These are phyloP conservation scores for Prinia subflava DNA, from an alignment of 2,113 vertebrate species.

Conservation along the genomic window DNA sequence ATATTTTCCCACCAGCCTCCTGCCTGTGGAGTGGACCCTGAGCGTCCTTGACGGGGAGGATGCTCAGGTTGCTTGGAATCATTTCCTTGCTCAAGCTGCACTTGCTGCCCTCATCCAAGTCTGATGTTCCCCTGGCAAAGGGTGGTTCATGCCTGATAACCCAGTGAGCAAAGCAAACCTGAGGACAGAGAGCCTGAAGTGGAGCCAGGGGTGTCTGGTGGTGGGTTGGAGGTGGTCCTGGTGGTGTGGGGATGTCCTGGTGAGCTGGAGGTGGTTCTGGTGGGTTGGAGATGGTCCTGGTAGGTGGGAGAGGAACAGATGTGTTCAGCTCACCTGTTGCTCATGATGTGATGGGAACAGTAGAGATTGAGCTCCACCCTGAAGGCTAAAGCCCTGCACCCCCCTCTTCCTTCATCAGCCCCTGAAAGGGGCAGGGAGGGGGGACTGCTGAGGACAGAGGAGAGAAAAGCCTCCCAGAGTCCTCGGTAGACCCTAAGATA, in stretches of 20 bases:
- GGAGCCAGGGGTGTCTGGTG: neutral
- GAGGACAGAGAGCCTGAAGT: neutral
- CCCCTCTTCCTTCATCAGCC: neutral
- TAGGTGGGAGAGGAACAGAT: neutral
- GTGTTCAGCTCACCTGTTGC: neutral
- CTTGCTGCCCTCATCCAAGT: neutral
- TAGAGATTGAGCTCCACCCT: neutral
- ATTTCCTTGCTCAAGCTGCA: neutral
- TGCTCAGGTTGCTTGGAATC: neutral
- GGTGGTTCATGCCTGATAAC: accelerated
- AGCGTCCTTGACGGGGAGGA: neutral
- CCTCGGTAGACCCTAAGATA: neutral
- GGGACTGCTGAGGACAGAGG: neutral
- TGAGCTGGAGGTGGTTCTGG: neutral
- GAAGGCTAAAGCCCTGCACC: neutral
- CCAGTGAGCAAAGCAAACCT: neutral
- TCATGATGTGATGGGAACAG: accelerated
- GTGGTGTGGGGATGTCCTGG: neutral
- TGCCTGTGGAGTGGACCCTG: neutral
- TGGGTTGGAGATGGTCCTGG: neutral
- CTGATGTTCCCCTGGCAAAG: neutral
- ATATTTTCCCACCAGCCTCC: neutral
- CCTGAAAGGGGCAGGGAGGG: neutral
- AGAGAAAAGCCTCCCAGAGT: neutral
- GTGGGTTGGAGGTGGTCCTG: neutral